Evolutionary conservation across 2,797 vertebrate species (phyloP), one percentile per base, ranked within the genome.

Genomic region (Neosalanx taihuensis): DNA sequence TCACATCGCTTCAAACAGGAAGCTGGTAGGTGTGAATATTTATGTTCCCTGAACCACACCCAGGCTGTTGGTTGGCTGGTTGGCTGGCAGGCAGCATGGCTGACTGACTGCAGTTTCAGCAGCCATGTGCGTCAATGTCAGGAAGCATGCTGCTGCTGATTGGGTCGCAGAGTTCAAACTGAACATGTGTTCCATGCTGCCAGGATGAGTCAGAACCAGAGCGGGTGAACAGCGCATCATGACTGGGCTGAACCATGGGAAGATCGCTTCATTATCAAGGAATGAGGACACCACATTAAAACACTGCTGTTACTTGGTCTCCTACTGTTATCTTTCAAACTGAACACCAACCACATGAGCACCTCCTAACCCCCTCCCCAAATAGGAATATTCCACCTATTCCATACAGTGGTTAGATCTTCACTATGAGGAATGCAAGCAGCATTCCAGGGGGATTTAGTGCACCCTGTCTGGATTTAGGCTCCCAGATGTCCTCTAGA

Each of bases 401-500:
- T 83, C 56, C 56, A 70, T 73, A n/a, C 77, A 73, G 73, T 57
- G 6, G 73, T 67, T 70, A 58, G 77, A 77, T 65, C 10, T 20
- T 20, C 57, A 23, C 10, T 59, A 67, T 1, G 41, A 59, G 62
- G 61, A 60, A 35, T 37, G 41, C 59, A 29, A 73, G 70, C 18
- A 31, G 76, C 82, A 85, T 87, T 89, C 82, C 84, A 17, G 70
- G 70, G 62, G 74, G 81, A 81, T 83, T 79, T 79, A 69, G 66
- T 49, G 77, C 81, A 72, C 77, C 71, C 73, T 26, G 67, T 70
- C 74, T 76, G 31, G 37, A 64, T 79, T 81, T 72, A 78, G 66
- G 23, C 72, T 57, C 69, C 67, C 51, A 1, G 51, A 76, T 53
- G 18, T 30, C 31, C n/a, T 2, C 7, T 3, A 51, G 59, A 68